A percentile compares a stretch with the other conserved stretches of the same genome.
Evolutionary conservation across 2,888 invertebrate genomes (phyloP).

Genomic region (Teleiodes luculella): DNA sequence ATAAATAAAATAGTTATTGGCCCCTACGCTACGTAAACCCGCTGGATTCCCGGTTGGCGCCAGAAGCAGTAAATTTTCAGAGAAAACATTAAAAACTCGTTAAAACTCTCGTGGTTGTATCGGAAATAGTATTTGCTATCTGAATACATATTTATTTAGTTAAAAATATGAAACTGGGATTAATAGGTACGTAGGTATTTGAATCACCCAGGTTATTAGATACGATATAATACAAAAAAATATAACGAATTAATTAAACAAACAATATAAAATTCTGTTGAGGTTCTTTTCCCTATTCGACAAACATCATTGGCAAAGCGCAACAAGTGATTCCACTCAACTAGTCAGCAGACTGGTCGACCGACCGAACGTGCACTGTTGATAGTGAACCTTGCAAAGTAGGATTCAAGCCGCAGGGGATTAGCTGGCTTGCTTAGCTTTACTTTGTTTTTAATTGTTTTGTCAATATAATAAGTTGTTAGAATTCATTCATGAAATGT

Average conservation of each 20-base stretch:
- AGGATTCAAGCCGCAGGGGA: constrained; percentile 9
- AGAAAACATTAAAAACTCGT: constrained; percentile 68
- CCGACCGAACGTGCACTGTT: background rate
- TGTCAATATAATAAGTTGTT: too few relatives aligned
- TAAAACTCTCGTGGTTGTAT: constrained; percentile 27
- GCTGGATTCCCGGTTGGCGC: constrained; percentile 41
- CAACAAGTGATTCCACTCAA: constrained; percentile 53
- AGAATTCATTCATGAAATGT: too few relatives aligned
- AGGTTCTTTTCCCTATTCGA: constrained; percentile 22
- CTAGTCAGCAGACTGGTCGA: constrained; percentile 29
- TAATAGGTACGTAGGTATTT: too few relatives aligned
- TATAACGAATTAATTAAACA: background rate
- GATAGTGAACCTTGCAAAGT: constrained; percentile 1
- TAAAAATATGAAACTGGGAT: background rate
- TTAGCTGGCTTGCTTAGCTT: constrained; percentile 10
- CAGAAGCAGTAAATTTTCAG: constrained; percentile 56
- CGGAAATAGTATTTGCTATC: constrained; percentile 1
- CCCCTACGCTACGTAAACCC: background rate
- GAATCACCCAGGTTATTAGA: too few relatives aligned
- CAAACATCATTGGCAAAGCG: constrained; percentile 37
- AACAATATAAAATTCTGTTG: background rate
- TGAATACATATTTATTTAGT: background rate
- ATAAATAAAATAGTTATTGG: constrained; percentile 8
- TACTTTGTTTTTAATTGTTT: background rate
- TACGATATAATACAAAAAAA: too few relatives aligned